Conservation (phyloP, 2,888 invertebrate species). For the Bursaphelenchus okinawaensis region DNA sequence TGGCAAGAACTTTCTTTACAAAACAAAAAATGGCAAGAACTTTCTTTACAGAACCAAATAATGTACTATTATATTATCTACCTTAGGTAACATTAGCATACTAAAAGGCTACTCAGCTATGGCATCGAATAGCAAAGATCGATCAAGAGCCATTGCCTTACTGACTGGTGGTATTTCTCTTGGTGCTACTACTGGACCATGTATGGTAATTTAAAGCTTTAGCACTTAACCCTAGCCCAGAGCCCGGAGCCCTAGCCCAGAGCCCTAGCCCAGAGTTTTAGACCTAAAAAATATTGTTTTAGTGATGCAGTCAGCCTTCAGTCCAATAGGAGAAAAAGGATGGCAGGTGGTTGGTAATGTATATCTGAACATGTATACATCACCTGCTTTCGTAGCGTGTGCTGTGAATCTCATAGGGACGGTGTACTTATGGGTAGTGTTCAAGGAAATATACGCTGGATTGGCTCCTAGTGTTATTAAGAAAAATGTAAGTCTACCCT, state of each 20-base stretch:
- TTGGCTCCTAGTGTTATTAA: not conserved
- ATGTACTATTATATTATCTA: too few species aligned
- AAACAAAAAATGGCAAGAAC: too few species aligned
- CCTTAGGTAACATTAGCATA: slow-evolving; percentile 1
- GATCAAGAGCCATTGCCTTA: slow-evolving; percentile 15
- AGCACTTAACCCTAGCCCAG: too few species aligned
- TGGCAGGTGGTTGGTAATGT: not conserved
- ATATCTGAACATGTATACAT: slow-evolving; percentile 14
- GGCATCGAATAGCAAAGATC: slow-evolving; percentile 8
- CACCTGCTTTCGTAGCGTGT: slow-evolving; percentile 15
- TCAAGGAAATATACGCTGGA: slow-evolving; percentile 21
- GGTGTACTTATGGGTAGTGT: slow-evolving; percentile 8
- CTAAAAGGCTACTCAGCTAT: slow-evolving; percentile 11
- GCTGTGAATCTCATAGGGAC: slow-evolving; percentile 17
- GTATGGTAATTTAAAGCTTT: not conserved
- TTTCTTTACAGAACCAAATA: not conserved
- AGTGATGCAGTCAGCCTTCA: slow-evolving; percentile 13
- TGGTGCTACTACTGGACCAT: slow-evolving; percentile 1
- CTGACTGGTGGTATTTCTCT: slow-evolving; percentile 5
- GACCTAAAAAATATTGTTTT: slow-evolving; percentile 4
- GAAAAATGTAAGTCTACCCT: slow-evolving; percentile 1
- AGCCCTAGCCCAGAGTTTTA: too few species aligned
- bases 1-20: too few species aligned
- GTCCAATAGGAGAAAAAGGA: slow-evolving; percentile 8
- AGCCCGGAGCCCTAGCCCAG: too few species aligned